Evolutionary conservation across 2,888 invertebrate species (phyloP), one percentile per base, ranked within the genome.

Genomic region (Coenonympha arcania): DNA sequence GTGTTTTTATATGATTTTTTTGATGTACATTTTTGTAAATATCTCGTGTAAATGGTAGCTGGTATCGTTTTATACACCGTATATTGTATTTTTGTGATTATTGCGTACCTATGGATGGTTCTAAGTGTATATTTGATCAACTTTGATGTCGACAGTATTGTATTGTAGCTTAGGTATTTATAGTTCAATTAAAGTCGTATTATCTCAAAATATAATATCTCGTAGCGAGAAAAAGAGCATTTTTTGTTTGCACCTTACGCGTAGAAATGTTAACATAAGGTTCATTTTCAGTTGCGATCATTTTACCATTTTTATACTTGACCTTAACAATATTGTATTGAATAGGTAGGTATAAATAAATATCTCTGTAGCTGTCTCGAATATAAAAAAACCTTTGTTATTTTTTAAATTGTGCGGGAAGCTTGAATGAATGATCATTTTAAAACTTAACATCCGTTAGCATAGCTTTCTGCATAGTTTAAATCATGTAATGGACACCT

Each of bases 11-110:
- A 49, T 62, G 55, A 53, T 49, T 58, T 46, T 49, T 55, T 59
- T 55, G 51, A 59, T 79, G 79, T 80, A 80, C 62, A 77, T 72
- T 77, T 70, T 57, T 72, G 74, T 78, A 77, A 68, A 80, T 79
- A 79, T 58, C 58, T 61, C 58, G 58, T 61, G 61, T 66, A 62
- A 62, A 63, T 54, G 59, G 59, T 54, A 30, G n/a, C n/a, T 16
- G 9, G 55, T 52, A 58, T 62, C 50, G 59, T 62, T 68, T 65
- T 69, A 57, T 71, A 73, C 68, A 67, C 67, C 68, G 59, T 68
- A 60, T 68, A 60, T 57, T 58, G 69, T 70, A 71, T 66, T 73
- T 71, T 73, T 75, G 76, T 79, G 78, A 75, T 79, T 70, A 55
- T 63, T 64, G 64, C 62, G 59, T 57, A 59, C 52, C 50, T 58